These are phyloP conservation scores for Idaea aversata DNA, from an alignment of 2,888 invertebrate species.

Conservation along the genomic window DNA sequence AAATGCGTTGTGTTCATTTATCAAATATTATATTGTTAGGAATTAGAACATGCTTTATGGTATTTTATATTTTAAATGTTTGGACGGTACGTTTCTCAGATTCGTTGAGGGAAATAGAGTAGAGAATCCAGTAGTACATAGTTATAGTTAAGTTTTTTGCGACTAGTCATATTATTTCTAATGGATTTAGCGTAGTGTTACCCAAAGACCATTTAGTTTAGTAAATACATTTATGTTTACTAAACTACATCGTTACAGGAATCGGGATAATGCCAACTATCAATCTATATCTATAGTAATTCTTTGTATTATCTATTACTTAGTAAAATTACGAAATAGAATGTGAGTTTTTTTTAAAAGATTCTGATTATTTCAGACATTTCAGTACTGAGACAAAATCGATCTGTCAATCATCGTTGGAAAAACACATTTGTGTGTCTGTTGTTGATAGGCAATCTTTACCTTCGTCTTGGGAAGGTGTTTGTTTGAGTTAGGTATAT, in stretches of 20 bases:
- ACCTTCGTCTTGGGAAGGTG: constrained; percentile 1
- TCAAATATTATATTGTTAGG: constrained; percentile 6
- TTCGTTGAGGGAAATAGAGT: background rate
- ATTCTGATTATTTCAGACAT: background rate
- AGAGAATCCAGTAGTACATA: constrained; percentile 7
- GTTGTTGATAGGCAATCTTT: background rate
- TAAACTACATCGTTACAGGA: no score
- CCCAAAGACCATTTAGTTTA: no score
- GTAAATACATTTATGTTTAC: no score
- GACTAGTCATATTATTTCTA: background rate
- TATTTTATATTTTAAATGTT: background rate
- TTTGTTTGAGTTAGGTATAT: constrained; percentile 23
- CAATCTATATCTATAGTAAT: no score
- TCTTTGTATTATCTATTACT: background rate
- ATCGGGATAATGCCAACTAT: no score
- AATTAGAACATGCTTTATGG: background rate
- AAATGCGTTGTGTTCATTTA: constrained; percentile 28
- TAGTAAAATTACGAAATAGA: background rate
- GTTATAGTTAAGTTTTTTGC: constrained; percentile 4
- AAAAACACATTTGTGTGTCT: constrained; percentile 1
- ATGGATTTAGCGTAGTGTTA: no score
- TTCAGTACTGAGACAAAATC: background rate
- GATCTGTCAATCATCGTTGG: background rate
- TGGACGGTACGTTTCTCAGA: background rate
- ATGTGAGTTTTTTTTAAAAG: background rate